These are phyloP conservation scores for Ophthalmolycus amberensis DNA, from an alignment of 2,113 vertebrate genomes.

Conservation along the genomic window DNA sequence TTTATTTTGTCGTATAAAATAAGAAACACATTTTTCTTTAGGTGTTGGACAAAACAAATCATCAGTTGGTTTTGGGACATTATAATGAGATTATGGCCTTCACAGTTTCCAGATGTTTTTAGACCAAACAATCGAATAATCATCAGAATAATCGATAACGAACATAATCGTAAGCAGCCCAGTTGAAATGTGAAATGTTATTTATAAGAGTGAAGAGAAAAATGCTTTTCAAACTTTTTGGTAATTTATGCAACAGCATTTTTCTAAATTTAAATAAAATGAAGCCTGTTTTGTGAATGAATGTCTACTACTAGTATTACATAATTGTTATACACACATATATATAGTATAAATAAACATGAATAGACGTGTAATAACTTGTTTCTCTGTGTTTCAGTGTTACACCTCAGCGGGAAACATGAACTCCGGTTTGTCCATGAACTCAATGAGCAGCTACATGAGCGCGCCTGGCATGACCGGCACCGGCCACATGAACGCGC, in stretches of 20 bases:
- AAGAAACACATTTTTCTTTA: not conserved
- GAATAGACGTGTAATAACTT: not conserved
- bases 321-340: too few species aligned
- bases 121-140: not conserved
- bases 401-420: conserved; percentile 91
- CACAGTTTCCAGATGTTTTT: not conserved
- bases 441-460: conserved; percentile 94
- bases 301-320: not conserved
- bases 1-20: not conserved
- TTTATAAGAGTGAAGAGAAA: not conserved
- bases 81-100: not conserved
- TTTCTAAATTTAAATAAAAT: not conserved
- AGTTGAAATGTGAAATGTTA: not conserved
- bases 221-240: not conserved
- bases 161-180: not conserved
- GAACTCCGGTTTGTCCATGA: conserved; percentile 93
- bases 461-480: conserved; percentile 91
- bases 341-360: not conserved
- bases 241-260: not conserved
- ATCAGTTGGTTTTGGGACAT: not conserved
- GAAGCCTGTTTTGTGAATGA: not conserved
- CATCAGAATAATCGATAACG: too few species aligned
- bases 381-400: conserved; percentile 81
- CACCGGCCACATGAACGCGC: conserved; percentile 91
- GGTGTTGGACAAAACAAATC: not conserved